Percentiles rank a stretch among this genome's conserved stretches.
Conservation (phyloP, 2,797 vertebrate genomes). For the Poeciliopsis presidionis region DNA sequence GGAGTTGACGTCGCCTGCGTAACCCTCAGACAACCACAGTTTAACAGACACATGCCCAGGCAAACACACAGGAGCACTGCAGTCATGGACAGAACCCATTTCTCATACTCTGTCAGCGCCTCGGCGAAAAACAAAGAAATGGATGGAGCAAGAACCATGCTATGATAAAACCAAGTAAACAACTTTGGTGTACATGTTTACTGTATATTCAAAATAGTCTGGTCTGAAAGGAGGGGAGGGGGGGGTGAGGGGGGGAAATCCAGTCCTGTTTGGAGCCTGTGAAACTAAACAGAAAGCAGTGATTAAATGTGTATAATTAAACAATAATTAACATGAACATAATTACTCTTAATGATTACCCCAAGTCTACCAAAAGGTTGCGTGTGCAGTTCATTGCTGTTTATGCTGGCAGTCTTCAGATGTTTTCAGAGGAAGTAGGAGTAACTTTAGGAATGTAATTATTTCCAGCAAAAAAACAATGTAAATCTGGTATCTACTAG, state of each 20-base stretch:
- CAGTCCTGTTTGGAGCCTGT: neutral
- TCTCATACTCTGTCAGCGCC: constrained; percentile 40
- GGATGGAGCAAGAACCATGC: constrained; percentile 25
- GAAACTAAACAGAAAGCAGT: neutral
- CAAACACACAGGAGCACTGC: constrained; percentile 56
- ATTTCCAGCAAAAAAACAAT: neutral
- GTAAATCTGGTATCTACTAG: neutral
- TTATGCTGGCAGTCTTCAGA: neutral
- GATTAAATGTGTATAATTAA: neutral
- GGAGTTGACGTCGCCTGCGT: constrained; percentile 51
- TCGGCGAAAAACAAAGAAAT: constrained; percentile 28
- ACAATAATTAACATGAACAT: neutral
- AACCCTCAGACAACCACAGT: constrained; percentile 68
- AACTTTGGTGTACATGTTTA: constrained; percentile 16
- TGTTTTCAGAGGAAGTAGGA: neutral
- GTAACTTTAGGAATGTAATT: neutral
- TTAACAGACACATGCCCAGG: constrained; percentile 60
- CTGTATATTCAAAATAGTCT: neutral
- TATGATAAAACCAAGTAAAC: constrained; percentile 21
- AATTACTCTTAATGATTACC: neutral
- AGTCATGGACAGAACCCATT: constrained; percentile 43
- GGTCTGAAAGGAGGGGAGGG: neutral
- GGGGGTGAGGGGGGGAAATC: neutral
- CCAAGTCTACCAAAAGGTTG: neutral
- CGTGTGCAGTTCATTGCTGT: neutral